Evolutionary conservation across 2,113 vertebrate genomes (phyloP).

Genomic region (Sitta europaea): DNA sequence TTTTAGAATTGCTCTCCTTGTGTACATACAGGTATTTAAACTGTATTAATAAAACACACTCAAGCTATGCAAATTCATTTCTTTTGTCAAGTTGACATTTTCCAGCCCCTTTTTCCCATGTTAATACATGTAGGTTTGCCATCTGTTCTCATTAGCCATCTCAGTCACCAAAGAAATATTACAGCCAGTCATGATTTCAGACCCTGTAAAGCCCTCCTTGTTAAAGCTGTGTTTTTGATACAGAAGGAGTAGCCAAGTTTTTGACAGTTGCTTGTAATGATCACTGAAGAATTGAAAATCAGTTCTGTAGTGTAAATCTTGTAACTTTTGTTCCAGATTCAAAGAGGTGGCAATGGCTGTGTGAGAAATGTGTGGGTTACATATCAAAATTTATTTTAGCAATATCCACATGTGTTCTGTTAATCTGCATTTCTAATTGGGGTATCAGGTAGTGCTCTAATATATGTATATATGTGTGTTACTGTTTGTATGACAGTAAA

Average conservation of each 20-base stretch:
- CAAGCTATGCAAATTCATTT: slow-evolving; percentile 22
- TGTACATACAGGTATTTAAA: slow-evolving; percentile 9
- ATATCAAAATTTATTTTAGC: not conserved
- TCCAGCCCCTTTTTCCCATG: slow-evolving; percentile 14
- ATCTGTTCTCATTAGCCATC: slow-evolving; percentile 54
- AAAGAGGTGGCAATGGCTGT: not conserved
- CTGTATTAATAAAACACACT: slow-evolving; percentile 22
- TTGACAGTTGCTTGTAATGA: not conserved
- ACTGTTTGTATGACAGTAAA: not conserved
- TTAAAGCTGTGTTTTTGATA: slow-evolving; percentile 29
- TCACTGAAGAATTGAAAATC: not conserved
- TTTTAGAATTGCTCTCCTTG: not conserved
- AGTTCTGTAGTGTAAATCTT: not conserved
- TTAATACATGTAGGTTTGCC: not conserved
- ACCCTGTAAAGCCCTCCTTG: not conserved
- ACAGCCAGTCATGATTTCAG: not conserved
- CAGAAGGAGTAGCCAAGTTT: not conserved
- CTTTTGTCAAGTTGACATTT: not conserved
- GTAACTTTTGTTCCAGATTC: not conserved
- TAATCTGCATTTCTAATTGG: not conserved
- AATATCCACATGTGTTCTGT: not conserved
- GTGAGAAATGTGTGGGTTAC: not conserved
- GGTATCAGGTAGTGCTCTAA: not conserved
- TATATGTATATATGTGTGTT: not conserved
- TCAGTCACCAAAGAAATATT: not conserved